phyloP scores from a whole-genome alignment of 2,113 vertebrate genomes.

The Hepsetus odoe region DNA sequence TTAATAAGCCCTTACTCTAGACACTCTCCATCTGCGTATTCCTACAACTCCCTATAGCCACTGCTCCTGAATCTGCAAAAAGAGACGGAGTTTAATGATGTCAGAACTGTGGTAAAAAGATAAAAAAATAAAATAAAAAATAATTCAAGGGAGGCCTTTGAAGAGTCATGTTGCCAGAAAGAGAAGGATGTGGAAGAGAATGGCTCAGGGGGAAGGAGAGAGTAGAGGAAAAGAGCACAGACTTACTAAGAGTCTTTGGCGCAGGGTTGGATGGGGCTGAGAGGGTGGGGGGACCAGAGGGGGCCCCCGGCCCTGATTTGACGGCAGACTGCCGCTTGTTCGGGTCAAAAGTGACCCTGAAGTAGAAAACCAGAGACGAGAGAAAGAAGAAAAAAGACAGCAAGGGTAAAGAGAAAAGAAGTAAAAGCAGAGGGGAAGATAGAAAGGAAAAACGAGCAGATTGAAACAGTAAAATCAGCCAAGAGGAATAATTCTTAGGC shows the following conservation, averaged over 20 bases:
- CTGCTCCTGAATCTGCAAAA: conserved; percentile 73
- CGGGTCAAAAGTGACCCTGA: conserved; percentile 83
- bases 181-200: conserved; percentile 59
- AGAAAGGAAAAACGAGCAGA: conserved; percentile 65
- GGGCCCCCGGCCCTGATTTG: conserved; percentile 76
- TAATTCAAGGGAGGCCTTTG: not conserved
- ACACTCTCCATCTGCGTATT: conserved; percentile 67
- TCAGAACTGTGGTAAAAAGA: conserved; percentile 41
- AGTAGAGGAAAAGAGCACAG: conserved; percentile 69
- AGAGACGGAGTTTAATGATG: conserved; percentile 62
- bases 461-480: conserved; percentile 53
- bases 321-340: conserved; percentile 76
- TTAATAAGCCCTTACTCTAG: conserved; percentile 71
- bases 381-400: conserved; percentile 31
- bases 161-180: conserved; percentile 30
- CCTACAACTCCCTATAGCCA: conserved; percentile 74
- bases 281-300: conserved; percentile 62
- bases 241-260: conserved; percentile 84
- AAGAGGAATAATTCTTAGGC: conserved; percentile 27
- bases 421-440: conserved; percentile 68
- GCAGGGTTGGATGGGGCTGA: conserved; percentile 72
- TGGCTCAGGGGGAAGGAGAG: conserved; percentile 62
- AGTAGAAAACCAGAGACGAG: conserved; percentile 52
- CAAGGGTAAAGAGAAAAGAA: not conserved
- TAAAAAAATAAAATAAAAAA: conserved; percentile 2